Evolutionary conservation across 1,140 invertebrate genomes (phyloP).

Genomic region (Patella vulgata): DNA sequence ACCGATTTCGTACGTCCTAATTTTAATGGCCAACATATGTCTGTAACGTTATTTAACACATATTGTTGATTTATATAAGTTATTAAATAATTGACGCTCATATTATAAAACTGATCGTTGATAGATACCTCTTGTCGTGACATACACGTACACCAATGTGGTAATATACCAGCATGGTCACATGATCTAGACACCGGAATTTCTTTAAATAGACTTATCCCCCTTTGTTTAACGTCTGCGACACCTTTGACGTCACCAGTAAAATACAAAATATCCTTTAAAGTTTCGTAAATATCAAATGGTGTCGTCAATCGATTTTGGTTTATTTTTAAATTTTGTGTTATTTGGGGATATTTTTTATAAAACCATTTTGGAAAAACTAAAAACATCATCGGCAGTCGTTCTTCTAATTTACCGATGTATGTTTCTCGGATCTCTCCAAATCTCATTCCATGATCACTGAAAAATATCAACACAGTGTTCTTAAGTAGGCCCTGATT

Average conservation of each 20-base stretch:
- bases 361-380: conserved; percentile 80
- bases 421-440: conserved; percentile 82
- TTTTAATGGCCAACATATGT: too few relatives aligned
- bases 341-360: conserved; percentile 73
- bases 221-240: conserved; percentile 41
- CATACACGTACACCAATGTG: conserved; percentile 68
- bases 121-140: conserved; percentile 66
- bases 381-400: conserved; percentile 85
- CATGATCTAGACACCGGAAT: conserved; percentile 65
- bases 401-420: conserved; percentile 87
- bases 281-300: conserved; percentile 68
- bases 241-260: conserved; percentile 36
- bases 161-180: conserved; percentile 60
- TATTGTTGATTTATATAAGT: conserved; percentile 43
- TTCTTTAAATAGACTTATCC: conserved; percentile 64
- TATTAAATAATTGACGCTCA: conserved; percentile 31
- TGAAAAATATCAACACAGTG: conserved; percentile 81
- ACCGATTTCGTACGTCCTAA: too few relatives aligned
- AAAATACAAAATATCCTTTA: conserved; percentile 63
- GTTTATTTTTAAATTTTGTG: conserved; percentile 78
- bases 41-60: conserved; percentile 26
- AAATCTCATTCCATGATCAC: conserved; percentile 93
- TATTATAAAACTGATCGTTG: conserved; percentile 22
- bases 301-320: conserved; percentile 65
- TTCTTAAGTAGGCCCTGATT: conserved; percentile 63